Base-by-base conservation (phyloP, 2,888 invertebrate species). In the Drosophila niveifrons region DNA sequence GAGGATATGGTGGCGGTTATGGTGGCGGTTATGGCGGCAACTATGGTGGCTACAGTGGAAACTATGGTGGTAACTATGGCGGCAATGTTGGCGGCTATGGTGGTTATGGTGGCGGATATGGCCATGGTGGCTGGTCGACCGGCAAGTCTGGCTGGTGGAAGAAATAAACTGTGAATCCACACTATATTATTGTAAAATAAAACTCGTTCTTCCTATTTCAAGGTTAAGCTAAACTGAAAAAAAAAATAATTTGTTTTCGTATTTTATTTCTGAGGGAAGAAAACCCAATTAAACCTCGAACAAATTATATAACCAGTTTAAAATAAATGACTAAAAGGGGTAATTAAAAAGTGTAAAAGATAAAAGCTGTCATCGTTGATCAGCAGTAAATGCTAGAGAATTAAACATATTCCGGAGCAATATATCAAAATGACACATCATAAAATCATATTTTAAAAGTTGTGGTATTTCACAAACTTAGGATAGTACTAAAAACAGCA, bases 81-180 rank as follows among this genome's bases (percentile, higher is more conserved):
- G 48, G 56, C 23, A 13, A 34, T 17, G 31, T 41, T 8, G 65
- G 72, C 13, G 48, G 50, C 31, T 34, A 51, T 2, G 67, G 67
- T 2, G 78, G 78, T 29, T 18, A 57, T 2, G 59, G 64, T 8
- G 69, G 82, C 1, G 79, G 72, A 1, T 34, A 59, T 2, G 64
- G 75, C 15, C 13, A 41, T 39, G 57, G 69, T 13, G 62, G 72
- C 58, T 58, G 52, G 51, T 63, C 57, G 6, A 29, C 50, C 43
- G 75, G 80, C 28, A 68, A 76, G 10, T 86, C 82, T 62, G 83
- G 83, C 51, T 84, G 84, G 84, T 84, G 84, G 88, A 86, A 87
- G 67, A 88, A 85, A 51, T 85, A 75, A 74, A n/a, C 69, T 18
- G 43, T 62, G 3, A 23, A 50, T 8, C 2, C 36, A 51, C 53